Percentiles rank a stretch among this genome's conserved stretches.
Conservation (phyloP, 1,140 invertebrate species). For the Teleogryllus occipitalis region DNA sequence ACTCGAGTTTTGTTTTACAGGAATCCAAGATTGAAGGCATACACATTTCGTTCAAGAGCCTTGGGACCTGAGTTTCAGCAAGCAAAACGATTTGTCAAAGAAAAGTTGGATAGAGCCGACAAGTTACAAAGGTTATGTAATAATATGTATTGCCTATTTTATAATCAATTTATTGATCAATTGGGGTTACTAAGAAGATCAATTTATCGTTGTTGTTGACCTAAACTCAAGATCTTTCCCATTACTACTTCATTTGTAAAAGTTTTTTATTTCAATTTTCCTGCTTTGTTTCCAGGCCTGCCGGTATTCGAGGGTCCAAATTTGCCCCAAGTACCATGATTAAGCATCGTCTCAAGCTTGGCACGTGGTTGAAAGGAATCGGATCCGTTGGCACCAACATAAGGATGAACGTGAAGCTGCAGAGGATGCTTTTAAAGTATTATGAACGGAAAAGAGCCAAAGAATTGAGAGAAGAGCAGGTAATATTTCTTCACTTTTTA, state of each 20-base stretch:
- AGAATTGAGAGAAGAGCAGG: conserved; percentile 23
- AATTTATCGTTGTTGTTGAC: no score
- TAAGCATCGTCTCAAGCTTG: neutral
- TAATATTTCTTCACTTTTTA: neutral
- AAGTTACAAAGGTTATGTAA: neutral
- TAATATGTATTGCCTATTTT: no score
- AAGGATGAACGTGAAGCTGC: neutral
- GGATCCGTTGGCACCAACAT: neutral
- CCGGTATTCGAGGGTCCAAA: no score
- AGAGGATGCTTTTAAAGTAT: neutral
- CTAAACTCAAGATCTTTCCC: no score
- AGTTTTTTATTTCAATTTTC: no score
- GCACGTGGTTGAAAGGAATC: neutral
- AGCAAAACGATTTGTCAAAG: neutral
- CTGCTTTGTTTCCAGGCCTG: no score
- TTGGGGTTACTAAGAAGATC: no score
- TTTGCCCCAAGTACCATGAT: no score
- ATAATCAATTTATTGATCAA: no score
- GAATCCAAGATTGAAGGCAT: neutral
- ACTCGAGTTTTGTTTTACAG: neutral
- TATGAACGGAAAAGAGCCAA: conserved; percentile 37
- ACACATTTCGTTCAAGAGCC: neutral
- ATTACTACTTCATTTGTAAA: no score
- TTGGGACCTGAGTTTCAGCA: neutral
- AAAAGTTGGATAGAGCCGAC: neutral